Evolutionary conservation across 1,140 invertebrate genomes (phyloP), one percentile per base, ranked within the genome.

Genomic region (Oncopodura yosiiana): DNA sequence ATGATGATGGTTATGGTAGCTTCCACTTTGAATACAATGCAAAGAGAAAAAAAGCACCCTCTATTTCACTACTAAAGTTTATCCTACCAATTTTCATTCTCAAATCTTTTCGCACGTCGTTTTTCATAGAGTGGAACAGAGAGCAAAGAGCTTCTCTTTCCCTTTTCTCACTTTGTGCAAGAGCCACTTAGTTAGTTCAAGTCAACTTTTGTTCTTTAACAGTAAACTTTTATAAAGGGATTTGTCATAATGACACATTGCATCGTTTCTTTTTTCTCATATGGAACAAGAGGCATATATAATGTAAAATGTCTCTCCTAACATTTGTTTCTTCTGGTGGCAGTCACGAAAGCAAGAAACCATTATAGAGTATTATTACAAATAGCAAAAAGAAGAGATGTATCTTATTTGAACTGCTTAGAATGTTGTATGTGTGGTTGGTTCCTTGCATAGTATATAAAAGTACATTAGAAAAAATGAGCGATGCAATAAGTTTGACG

Each of bases 181-280:
- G 39, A 6, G n/a, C n/a, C n/a, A 21, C 39, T 21, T 41, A 21
- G 39, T 16, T 9, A 8, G 9, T 34, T 6, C 14, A 34, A 6
- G 30, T 34, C n/a, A n/a, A n/a, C n/a, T n/a, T n/a, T n/a, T n/a
- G n/a, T n/a, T n/a, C n/a, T n/a, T n/a, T 38, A 49, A 34, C 32
- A 29, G 38, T 49, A 49, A 58, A 60, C 52, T 60, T 60, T 60
- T 60, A 60, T 60, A 60, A 60, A 55, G 49, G 52, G 58, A 60
- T 60, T 60, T 60, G 58, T 60, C 51, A 55, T 58, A 58, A 55
- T 60, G 53, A 54, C 52, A 58, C 56, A 60, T 59, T 59, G 52
- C 49, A 23, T 29, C 24, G 11, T 4, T 29, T 5, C 24, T 12
- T 23, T 34, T 9, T 23, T 8, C 12, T 12, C 12, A 21, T 11